phyloP scores from a whole-genome alignment of 2,113 vertebrate species.

The Cervus canadensis region DNA sequence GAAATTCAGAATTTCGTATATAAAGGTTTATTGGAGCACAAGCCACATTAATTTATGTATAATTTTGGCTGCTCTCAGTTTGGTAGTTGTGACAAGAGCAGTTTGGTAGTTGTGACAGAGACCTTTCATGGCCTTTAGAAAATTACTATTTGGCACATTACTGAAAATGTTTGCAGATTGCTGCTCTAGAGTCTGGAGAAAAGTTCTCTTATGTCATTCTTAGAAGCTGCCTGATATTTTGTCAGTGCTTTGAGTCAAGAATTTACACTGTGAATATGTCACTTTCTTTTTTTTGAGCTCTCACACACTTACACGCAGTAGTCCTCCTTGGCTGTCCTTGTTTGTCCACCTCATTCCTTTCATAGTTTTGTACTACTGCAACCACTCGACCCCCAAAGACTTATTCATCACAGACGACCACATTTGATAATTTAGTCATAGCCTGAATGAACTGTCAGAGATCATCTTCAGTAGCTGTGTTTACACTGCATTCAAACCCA shows the following conservation, averaged over 20 bases:
- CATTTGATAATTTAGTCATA: not conserved
- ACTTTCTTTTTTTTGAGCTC: not conserved
- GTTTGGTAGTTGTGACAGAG: not conserved
- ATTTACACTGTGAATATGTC: not conserved
- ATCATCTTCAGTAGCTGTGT: not conserved
- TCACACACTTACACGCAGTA: not conserved
- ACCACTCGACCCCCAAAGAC: not conserved
- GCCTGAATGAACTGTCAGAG: not conserved
- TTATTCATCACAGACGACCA: not conserved
- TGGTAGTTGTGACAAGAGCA: not conserved
- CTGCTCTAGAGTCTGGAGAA: not conserved
- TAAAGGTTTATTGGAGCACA: not conserved
- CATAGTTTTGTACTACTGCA: not conserved
- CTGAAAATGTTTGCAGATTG: not conserved
- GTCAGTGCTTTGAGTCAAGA: not conserved
- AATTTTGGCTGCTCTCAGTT: not conserved
- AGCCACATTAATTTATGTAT: not conserved
- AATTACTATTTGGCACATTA: not conserved
- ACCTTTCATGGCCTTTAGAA: not conserved
- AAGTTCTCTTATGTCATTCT: not conserved
- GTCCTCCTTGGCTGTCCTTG: not conserved
- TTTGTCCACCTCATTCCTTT: not conserved
- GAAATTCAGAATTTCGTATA: not conserved
- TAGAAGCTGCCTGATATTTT: not conserved
- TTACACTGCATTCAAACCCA: not conserved